phyloP scores from a whole-genome alignment of 2,113 vertebrate species.

The Heterochromis multidens region DNA sequence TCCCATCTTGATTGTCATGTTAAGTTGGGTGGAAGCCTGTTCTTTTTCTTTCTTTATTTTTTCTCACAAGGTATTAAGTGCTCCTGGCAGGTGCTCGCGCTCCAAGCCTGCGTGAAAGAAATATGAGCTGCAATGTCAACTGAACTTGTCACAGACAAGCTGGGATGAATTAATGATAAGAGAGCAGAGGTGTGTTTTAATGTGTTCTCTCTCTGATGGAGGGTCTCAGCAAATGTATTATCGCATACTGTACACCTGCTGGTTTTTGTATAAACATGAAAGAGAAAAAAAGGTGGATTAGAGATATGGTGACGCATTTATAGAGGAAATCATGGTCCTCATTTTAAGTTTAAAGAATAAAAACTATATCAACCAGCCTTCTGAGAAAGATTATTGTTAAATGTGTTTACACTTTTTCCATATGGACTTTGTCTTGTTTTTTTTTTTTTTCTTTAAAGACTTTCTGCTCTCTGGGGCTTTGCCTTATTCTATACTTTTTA shows the following conservation, averaged over 20 bases:
- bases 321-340: background rate
- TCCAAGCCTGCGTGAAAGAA: conserved; percentile 64
- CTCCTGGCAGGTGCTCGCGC: conserved; percentile 61
- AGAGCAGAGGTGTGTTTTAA: conserved; percentile 66
- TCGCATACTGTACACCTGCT: conserved; percentile 54
- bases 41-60: conserved; percentile 39
- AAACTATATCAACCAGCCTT: background rate
- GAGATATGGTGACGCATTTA: conserved; percentile 19
- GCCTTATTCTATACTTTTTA: conserved; percentile 42
- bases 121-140: conserved; percentile 73
- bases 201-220: conserved; percentile 57
- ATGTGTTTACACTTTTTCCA: conserved; percentile 49
- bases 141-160: conserved; percentile 73
- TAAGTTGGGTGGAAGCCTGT: conserved; percentile 39
- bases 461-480: conserved; percentile 39
- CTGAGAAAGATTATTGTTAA: conserved; percentile 30
- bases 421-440: conserved; percentile 38
- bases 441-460: conserved; percentile 26
- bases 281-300: conserved; percentile 14
- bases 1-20: conserved; percentile 56
- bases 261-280: conserved; percentile 43
- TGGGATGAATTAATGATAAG: conserved; percentile 72
- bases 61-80: conserved; percentile 56
- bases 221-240: conserved; percentile 49
- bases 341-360: conserved; percentile 13